Evolutionary conservation across 2,113 vertebrate genomes (phyloP), one percentile per base, ranked within the genome.

Genomic region (Marmota flaviventris): DNA sequence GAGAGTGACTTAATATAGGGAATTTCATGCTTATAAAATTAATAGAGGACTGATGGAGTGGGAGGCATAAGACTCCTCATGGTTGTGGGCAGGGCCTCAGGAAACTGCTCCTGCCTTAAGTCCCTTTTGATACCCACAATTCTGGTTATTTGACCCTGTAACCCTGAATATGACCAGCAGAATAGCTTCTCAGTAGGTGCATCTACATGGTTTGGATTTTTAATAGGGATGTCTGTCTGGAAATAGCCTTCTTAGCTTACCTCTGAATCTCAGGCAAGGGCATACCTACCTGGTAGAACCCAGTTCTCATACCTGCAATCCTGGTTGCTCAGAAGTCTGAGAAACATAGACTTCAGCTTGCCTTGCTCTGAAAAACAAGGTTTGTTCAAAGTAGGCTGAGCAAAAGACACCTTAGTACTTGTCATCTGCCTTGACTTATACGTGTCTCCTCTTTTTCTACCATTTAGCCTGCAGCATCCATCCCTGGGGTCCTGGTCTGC

Each of bases 401-500:
- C 1, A 72, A 72, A 73, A 37, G 65, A 37, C 93, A 17, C 24
- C 7, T 7, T 0, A 9, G 56, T 13, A 32, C 34, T 67, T 3
- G 8, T 8, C 65, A 8, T 10, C 16, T 77, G 17, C 4, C n/a
- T 45, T 56, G 85, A 76, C 58, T 42, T 73, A 11, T 84, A n/a
- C 24, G 10, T 37, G 13, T n/a, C n/a, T 16, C 7, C 32, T 45
- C 18, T n/a, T 32, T 85, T 51, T 70, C 82, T 69, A 18, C 65
- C 4, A 0, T 1, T 70, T 1, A 27, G 32, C 32, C 51, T 32
- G 5, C 18, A 27, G 18, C 20, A n/a, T 45, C 5, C 27, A 18
- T 11, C 16, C 32, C 58, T 73, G 56, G 24, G 17, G 1, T 29
- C 17, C 63, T 45, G 25, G 4, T 5, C 16, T 9, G 48, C 37